Evolutionary conservation across 2,797 vertebrate species (phyloP).

Genomic region (Mormyrus proboscirostris): DNA sequence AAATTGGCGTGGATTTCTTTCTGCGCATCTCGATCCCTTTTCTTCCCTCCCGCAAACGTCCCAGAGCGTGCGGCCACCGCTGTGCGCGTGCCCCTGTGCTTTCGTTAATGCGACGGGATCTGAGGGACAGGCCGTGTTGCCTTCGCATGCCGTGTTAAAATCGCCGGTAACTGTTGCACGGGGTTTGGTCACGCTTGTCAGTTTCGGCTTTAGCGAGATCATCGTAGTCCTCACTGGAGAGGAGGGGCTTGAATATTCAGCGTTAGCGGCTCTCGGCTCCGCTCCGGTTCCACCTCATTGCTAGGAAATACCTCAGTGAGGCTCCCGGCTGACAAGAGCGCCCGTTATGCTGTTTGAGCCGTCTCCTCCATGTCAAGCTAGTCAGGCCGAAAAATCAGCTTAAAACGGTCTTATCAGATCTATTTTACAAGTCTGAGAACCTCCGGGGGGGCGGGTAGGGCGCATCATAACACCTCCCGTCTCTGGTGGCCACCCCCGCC

Average conservation of each 20-base stretch:
- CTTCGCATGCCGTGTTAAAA: conserved; percentile 34
- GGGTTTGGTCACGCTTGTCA: conserved; percentile 45
- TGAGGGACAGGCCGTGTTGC: conserved; percentile 35
- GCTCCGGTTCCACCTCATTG: conserved; percentile 35
- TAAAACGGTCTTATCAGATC: conserved; percentile 43
- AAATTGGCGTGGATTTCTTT: background rate
- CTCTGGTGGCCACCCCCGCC: conserved; percentile 11
- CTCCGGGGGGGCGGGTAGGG: conserved; percentile 11
- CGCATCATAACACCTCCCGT: conserved; percentile 23
- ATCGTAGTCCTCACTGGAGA: conserved; percentile 44
- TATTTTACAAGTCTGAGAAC: conserved; percentile 49
- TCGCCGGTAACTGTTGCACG: conserved; percentile 41
- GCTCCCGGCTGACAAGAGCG: conserved; percentile 45
- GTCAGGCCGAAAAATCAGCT: conserved; percentile 42
- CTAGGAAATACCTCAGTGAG: conserved; percentile 38
- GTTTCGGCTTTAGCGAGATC: conserved; percentile 45
- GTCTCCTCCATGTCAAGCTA: conserved; percentile 42
- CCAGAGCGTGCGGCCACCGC: background rate
- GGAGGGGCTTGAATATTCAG: conserved; percentile 49
- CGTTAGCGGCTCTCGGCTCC: conserved; percentile 15
- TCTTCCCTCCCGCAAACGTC: background rate
- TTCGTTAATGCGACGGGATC: background rate
- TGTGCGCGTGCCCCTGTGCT: background rate
- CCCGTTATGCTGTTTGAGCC: conserved; percentile 45
- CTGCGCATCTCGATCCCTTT: background rate